Evolutionary conservation across 2,888 invertebrate genomes (phyloP).

Genomic region (Pterostichus madidus): DNA sequence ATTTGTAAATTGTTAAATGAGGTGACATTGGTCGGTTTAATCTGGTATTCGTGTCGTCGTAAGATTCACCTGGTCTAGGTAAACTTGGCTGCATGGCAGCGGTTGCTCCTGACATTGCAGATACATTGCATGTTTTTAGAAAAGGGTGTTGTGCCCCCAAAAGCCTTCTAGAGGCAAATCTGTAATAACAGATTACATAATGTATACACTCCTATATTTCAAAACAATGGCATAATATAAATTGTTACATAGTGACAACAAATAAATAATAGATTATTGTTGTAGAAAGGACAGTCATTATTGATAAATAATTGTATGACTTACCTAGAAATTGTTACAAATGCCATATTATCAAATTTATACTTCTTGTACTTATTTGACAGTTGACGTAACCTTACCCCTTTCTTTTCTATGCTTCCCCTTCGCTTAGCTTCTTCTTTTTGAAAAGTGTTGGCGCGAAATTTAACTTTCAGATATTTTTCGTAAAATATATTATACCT

Average conservation of each 20-base stretch:
- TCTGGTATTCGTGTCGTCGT: constrained; percentile 57
- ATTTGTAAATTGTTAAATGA: constrained; percentile 61
- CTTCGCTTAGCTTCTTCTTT: neutral
- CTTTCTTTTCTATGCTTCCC: too few species aligned
- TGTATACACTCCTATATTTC: constrained; percentile 1
- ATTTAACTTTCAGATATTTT: too few species aligned
- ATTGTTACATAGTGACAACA: neutral
- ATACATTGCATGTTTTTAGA: constrained; percentile 26
- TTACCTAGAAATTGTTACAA: constrained; percentile 60
- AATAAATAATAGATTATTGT: neutral
- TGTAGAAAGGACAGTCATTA: neutral
- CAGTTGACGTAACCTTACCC: constrained; percentile 5
- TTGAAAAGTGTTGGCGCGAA: neutral
- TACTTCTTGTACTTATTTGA: constrained; percentile 31
- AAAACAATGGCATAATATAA: constrained; percentile 6
- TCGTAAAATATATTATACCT: too few species aligned
- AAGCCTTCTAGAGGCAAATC: constrained; percentile 45
- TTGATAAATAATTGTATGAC: constrained; percentile 4
- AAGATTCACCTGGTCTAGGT: constrained; percentile 42
- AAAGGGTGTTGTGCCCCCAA: constrained; percentile 55
- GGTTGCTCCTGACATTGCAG: constrained; percentile 43
- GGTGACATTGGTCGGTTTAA: constrained; percentile 61
- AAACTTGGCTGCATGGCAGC: constrained; percentile 25
- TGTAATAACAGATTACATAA: constrained; percentile 57
- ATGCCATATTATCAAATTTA: constrained; percentile 54